Conservation (phyloP, 2,113 vertebrate genomes). For the Etia nguti region DNA sequence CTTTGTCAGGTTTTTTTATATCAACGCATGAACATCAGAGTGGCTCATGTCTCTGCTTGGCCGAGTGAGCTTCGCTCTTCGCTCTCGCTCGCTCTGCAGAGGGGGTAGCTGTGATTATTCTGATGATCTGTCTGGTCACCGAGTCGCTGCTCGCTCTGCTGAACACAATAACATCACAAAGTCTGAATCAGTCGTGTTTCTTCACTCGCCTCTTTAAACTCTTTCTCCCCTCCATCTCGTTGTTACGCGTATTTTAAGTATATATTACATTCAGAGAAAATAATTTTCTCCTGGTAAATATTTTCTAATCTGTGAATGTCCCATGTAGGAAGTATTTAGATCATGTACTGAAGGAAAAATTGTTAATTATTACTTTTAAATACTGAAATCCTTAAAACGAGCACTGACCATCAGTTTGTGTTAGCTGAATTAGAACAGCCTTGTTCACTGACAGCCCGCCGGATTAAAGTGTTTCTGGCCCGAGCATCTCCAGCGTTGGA, state of each 20-base stretch:
- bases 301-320: not conserved
- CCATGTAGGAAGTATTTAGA: not conserved
- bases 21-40: not conserved
- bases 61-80: not conserved
- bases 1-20: slow-evolving; percentile 17
- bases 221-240: not conserved
- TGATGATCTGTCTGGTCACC: not conserved
- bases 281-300: not conserved
- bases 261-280: not conserved
- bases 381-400: not conserved
- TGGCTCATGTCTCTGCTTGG: not conserved
- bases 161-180: not conserved
- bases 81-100: not conserved
- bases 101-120: not conserved
- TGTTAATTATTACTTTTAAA: not conserved
- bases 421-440: not conserved
- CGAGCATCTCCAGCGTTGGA: not conserved
- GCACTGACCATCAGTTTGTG: not conserved
- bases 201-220: not conserved
- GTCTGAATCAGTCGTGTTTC: not conserved
- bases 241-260: not conserved
- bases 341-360: not conserved
- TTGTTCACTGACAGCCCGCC: not conserved
- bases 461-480: not conserved
- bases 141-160: not conserved